Evolutionary conservation across 2,113 vertebrate species (phyloP).

Genomic region (Stictonetta naevosa): DNA sequence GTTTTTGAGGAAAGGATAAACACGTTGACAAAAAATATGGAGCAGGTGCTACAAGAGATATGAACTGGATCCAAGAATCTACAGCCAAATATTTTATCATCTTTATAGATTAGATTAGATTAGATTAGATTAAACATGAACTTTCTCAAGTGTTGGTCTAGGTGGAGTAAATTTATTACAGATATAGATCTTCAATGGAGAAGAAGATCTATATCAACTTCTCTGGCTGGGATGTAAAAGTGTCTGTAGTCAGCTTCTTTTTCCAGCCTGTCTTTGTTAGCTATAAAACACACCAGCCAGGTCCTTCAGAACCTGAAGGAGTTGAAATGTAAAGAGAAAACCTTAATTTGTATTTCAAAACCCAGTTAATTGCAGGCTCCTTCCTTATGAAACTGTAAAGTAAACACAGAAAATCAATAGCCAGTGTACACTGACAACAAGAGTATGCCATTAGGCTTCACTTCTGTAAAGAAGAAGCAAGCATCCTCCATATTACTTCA

Average conservation of each 20-base stretch:
- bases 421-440: not conserved
- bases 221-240: not conserved
- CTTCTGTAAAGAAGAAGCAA: not conserved
- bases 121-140: not conserved
- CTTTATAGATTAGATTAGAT: not conserved
- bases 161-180: not conserved
- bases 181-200: not conserved
- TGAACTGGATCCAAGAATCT: not conserved
- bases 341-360: constrained; percentile 18
- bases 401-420: not conserved
- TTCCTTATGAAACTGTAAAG: not conserved
- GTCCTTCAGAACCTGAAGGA: not conserved
- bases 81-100: not conserved
- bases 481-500: not conserved
- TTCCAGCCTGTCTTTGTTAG: not conserved
- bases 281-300: not conserved
- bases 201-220: not conserved
- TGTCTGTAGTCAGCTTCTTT: not conserved
- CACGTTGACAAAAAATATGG: not conserved
- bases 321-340: constrained; percentile 10
- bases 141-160: not conserved
- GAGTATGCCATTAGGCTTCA: not conserved
- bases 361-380: not conserved
- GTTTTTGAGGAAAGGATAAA: not conserved
- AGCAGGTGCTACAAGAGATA: not conserved